Evolutionary conservation across 2,797 vertebrate genomes (phyloP).

Genomic region (Yasuhikotakia modesta): DNA sequence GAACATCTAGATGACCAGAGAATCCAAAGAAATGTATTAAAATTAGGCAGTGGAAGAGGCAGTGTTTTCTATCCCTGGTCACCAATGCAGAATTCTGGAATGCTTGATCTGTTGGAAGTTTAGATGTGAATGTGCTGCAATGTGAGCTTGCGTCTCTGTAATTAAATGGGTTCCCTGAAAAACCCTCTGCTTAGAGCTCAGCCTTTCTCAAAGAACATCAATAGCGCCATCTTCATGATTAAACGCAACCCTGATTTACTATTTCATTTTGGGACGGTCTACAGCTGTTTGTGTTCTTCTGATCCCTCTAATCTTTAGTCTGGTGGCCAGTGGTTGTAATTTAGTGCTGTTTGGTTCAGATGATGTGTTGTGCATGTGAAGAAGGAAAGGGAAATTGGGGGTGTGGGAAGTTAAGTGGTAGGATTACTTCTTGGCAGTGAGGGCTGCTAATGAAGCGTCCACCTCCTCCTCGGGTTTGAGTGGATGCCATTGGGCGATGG

Average conservation of each 20-base stretch:
- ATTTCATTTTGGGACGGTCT: background rate
- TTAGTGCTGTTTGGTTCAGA: constrained; percentile 44
- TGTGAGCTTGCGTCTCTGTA: constrained; percentile 17
- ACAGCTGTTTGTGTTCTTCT: constrained; percentile 18
- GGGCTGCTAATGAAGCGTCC: constrained; percentile 82
- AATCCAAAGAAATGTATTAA: constrained; percentile 42
- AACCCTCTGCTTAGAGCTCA: background rate
- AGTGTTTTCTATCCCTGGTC: constrained; percentile 51
- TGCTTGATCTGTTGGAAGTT: constrained; percentile 29
- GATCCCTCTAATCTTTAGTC: constrained; percentile 27
- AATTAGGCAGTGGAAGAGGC: constrained; percentile 44
- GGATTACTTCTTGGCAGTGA: constrained; percentile 90
- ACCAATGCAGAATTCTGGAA: constrained; percentile 43
- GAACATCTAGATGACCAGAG: constrained; percentile 42
- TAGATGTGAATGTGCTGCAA: constrained; percentile 5
- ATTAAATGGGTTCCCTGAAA: constrained; percentile 1
- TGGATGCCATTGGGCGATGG: constrained; percentile 98
- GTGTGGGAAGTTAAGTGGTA: constrained; percentile 36
- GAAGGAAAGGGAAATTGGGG: constrained; percentile 1
- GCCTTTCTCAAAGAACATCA: constrained; percentile 17
- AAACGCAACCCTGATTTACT: constrained; percentile 4
- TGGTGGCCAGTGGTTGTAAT: constrained; percentile 40
- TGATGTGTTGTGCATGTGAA: constrained; percentile 26
- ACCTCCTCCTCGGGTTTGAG: constrained; percentile 97
- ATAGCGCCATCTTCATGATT: constrained; percentile 7